phyloP scores from a whole-genome alignment of 1,140 invertebrate genomes.

The Drosophila seguyi region DNA sequence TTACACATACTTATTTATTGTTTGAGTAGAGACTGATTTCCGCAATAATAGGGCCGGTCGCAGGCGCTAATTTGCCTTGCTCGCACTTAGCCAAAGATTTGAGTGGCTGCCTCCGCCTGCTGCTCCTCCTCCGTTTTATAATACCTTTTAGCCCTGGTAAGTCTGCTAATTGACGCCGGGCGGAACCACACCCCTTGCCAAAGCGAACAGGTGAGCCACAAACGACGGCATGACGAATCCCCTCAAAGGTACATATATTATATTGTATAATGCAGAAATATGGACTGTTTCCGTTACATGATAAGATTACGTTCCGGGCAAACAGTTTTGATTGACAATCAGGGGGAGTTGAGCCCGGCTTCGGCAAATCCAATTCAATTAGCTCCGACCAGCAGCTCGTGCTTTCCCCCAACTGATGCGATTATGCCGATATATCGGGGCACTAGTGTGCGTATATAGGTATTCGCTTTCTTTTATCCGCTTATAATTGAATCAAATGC shows the following conservation, averaged over 20 bases:
- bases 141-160: constrained; percentile 37
- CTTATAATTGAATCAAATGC: constrained; percentile 78
- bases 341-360: constrained; percentile 36
- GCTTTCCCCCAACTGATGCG: constrained; percentile 24
- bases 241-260: constrained; percentile 13
- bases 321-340: constrained; percentile 47
- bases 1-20: constrained; percentile 16
- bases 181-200: constrained; percentile 16
- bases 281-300: constrained; percentile 51
- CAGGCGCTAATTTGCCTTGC: constrained; percentile 38
- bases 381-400: constrained; percentile 42
- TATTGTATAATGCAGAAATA: constrained; percentile 32
- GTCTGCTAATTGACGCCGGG: constrained; percentile 50
- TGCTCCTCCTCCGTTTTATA: constrained; percentile 25
- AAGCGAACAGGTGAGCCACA: constrained; percentile 26
- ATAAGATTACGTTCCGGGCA: constrained; percentile 53
- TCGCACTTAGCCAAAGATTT: constrained; percentile 30
- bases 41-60: constrained; percentile 6
- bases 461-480: constrained; percentile 58
- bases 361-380: constrained; percentile 70
- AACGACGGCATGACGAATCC: constrained; percentile 37
- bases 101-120: constrained; percentile 1
- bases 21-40: constrained; percentile 37
- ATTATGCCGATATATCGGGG: constrained; percentile 37
- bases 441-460: constrained; percentile 18